A percentile compares a stretch with the other conserved stretches of the same genome.
phyloP scores from a whole-genome alignment of 2,113 vertebrate species.

The Crypturellus undulatus region DNA sequence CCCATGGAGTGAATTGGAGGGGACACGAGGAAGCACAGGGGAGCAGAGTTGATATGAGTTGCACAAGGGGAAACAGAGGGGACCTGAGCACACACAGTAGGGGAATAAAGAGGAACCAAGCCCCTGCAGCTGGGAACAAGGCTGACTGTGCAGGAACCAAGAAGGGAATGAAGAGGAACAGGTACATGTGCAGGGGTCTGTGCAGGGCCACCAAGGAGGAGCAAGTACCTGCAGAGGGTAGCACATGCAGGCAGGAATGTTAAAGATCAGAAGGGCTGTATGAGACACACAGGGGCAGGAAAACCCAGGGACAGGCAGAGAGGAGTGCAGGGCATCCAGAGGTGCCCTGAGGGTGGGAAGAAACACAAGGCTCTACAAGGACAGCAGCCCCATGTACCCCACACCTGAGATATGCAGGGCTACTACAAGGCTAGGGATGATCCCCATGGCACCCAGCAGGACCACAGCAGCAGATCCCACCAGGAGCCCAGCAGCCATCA shows the following conservation, averaged over 20 bases:
- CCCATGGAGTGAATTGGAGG: no score
- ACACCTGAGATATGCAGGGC: rapidly evolving
- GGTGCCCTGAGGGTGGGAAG: no score
- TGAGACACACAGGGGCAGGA: no score
- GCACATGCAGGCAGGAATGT: not conserved
- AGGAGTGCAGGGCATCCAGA: not conserved
- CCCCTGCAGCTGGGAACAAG: not conserved
- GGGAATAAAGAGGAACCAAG: not conserved
- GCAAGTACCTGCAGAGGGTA: no score
- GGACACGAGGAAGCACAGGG: no score
- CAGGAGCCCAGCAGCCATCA: rapidly evolving
- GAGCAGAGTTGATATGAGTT: no score
- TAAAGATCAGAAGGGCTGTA: not conserved
- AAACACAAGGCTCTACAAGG: not conserved
- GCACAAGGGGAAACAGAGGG: not conserved
- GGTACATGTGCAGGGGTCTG: not conserved
- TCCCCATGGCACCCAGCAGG: rapidly evolving
- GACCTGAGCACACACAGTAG: not conserved
- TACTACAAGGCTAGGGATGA: not conserved
- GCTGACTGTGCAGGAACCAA: not conserved
- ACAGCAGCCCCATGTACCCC: not conserved
- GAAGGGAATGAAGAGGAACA: not conserved
- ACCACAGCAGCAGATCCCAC: not conserved
- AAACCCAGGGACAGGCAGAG: not conserved
- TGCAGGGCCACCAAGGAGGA: no score